These are phyloP conservation scores for Drosophila suboccidentalis DNA, from an alignment of 2,888 invertebrate genomes.

Conservation along the genomic window DNA sequence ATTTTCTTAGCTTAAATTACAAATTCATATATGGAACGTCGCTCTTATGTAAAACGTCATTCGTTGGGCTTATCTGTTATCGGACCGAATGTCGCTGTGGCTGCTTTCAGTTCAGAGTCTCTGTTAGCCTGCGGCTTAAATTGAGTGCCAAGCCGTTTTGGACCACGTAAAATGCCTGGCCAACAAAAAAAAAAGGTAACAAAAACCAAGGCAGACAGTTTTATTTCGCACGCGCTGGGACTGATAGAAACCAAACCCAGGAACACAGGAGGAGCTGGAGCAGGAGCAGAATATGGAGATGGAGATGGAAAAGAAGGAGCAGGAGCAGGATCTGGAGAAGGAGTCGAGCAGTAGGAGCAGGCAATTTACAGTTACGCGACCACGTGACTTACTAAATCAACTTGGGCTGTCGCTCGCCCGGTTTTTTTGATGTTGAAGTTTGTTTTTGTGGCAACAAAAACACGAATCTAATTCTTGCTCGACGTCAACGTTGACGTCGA, in stretches of 20 bases:
- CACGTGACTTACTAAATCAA: slow-evolving; percentile 83
- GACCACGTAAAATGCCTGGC: slow-evolving; percentile 32
- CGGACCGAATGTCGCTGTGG: slow-evolving; percentile 45
- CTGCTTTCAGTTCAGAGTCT: slow-evolving; percentile 19
- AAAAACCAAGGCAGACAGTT: slow-evolving; percentile 53
- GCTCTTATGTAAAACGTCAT: slow-evolving; percentile 21
- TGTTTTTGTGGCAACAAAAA: slow-evolving; percentile 69
- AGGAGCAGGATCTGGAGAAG: not conserved
- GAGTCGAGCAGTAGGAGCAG: slow-evolving; percentile 22
- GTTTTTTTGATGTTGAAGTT: slow-evolving; percentile 49
- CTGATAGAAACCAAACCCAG: slow-evolving; percentile 18
- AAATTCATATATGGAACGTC: slow-evolving; percentile 47
- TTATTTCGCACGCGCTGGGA: slow-evolving; percentile 45
- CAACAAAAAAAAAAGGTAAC: slow-evolving; percentile 34
- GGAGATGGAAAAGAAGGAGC: not conserved
- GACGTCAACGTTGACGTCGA: not conserved
- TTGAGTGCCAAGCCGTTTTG: slow-evolving; percentile 63
- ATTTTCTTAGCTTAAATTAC: slow-evolving; percentile 78
- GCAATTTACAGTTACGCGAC: slow-evolving; percentile 76
- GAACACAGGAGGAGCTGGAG: not conserved
- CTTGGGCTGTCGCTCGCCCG: slow-evolving; percentile 50
- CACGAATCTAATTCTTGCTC: slow-evolving; percentile 68
- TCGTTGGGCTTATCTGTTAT: slow-evolving; percentile 53
- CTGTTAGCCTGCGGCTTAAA: slow-evolving; percentile 55
- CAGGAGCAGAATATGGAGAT: too few relatives aligned